These are phyloP conservation scores for Hydrocynus forskahlii DNA, from an alignment of 2,797 vertebrate species.

Conservation along the genomic window DNA sequence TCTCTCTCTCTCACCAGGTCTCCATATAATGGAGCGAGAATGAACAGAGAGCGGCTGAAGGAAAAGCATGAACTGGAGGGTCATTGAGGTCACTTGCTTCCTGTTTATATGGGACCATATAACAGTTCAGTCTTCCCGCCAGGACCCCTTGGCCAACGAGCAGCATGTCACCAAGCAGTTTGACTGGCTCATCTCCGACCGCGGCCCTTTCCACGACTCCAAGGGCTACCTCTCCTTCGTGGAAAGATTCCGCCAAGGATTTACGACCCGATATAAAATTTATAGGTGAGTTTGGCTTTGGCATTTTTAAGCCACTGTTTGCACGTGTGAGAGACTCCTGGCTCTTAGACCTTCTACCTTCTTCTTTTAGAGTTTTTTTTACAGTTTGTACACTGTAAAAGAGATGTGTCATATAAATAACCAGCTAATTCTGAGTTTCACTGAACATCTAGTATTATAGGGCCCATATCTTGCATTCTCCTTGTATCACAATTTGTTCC, in stretches of 20 bases:
- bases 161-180: constrained; percentile 99
- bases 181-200: constrained; percentile 99
- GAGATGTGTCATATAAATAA: background rate
- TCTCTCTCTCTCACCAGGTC: constrained; percentile 80
- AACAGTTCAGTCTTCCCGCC: constrained; percentile 96
- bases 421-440: no score
- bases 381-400: background rate
- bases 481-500: no score
- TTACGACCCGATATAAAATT: constrained; percentile 99
- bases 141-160: constrained; percentile 92
- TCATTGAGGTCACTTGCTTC: constrained; percentile 99
- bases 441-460: no score
- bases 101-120: constrained; percentile 99
- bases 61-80: constrained; percentile 99
- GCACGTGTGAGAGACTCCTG: constrained; percentile 42
- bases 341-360: background rate
- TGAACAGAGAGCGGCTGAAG: constrained; percentile 99
- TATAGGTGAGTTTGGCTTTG: constrained; percentile 87
- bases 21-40: constrained; percentile 99
- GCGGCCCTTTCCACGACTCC: constrained; percentile 99
- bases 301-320: constrained; percentile 38
- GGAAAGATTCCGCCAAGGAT: constrained; percentile 99
- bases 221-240: constrained; percentile 99
- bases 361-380: background rate
- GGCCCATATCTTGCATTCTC: no score